These are phyloP conservation scores for Schizotus pectinicornis DNA, from an alignment of 2,888 invertebrate genomes.

Conservation along the genomic window DNA sequence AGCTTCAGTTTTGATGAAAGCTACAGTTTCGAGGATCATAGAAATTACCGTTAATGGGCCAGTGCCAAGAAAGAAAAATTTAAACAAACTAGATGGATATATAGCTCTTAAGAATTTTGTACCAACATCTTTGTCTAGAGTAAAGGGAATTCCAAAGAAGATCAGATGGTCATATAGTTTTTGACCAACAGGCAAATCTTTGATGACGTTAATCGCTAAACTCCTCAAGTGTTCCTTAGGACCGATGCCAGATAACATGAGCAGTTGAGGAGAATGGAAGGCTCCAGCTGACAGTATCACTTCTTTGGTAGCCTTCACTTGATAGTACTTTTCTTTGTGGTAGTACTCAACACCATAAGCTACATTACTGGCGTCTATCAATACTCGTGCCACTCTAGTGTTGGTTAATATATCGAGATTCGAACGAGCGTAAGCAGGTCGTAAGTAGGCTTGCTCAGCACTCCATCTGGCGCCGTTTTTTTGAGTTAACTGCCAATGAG, in stretches of 20 bases:
- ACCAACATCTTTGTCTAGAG: constrained; percentile 39
- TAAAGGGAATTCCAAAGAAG: constrained; percentile 31
- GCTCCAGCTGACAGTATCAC: constrained; percentile 87
- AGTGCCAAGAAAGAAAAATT: constrained; percentile 52
- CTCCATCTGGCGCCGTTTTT: constrained; percentile 67
- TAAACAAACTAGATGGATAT: too few relatives aligned
- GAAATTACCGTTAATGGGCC: constrained; percentile 64
- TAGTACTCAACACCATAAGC: constrained; percentile 73
- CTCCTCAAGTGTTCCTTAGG: constrained; percentile 7
- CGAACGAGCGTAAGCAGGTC: constrained; percentile 62
- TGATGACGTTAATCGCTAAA: constrained; percentile 6
- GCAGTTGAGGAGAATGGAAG: constrained; percentile 84
- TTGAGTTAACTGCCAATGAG: constrained; percentile 66
- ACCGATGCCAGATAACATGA: constrained; percentile 72
- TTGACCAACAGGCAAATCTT: constrained; percentile 17
- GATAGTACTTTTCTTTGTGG: constrained; percentile 56
- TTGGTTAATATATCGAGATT: constrained; percentile 71
- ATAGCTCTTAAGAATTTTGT: constrained; percentile 17
- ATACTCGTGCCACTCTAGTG: constrained; percentile 67
- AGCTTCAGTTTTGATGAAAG: constrained; percentile 65
- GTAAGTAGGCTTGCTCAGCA: constrained; percentile 68
- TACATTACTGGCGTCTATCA: constrained; percentile 66
- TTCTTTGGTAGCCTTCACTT: constrained; percentile 71
- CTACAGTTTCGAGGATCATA: constrained; percentile 64
- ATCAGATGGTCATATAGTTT: constrained; percentile 13